phyloP scores from a whole-genome alignment of 1,140 invertebrate genomes.

The Trichonephila inaurata region DNA sequence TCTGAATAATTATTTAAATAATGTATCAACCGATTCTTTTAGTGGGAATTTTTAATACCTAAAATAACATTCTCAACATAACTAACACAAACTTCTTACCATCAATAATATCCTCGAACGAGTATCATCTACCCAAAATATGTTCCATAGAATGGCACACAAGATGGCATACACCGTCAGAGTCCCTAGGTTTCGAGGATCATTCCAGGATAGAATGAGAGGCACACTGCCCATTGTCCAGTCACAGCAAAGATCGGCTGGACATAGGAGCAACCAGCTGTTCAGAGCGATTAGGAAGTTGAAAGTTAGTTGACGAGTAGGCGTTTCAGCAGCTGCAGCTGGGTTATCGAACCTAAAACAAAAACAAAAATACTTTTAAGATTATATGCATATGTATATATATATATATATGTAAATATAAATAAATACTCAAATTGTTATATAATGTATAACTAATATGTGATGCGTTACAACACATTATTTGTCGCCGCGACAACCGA shows the following conservation, averaged over 20 bases:
- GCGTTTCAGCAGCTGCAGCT: slow-evolving; percentile 89
- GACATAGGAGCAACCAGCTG: slow-evolving; percentile 92
- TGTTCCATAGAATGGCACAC: slow-evolving; percentile 69
- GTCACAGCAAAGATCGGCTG: slow-evolving; percentile 93
- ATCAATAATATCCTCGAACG: slow-evolving; percentile 36
- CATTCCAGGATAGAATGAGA: slow-evolving; percentile 88
- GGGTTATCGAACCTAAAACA: slow-evolving; percentile 92
- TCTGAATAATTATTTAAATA: no score
- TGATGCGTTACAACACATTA: no score
- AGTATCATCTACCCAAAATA: slow-evolving; percentile 57
- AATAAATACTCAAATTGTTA: no score
- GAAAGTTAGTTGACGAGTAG: slow-evolving; percentile 90
- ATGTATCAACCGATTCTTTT: no score
- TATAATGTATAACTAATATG: no score
- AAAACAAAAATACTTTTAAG: neutral
- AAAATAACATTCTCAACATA: neutral
- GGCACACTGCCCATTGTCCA: slow-evolving; percentile 98
- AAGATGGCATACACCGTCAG: slow-evolving; percentile 86
- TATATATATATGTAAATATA: no score
- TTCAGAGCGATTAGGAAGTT: slow-evolving; percentile 96
- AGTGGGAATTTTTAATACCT: no score
- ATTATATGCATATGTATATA: no score
- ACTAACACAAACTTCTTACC: slow-evolving; percentile 13
- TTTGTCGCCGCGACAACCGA: no score
- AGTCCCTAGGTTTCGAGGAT: slow-evolving; percentile 92